Conservation (phyloP, 2,113 vertebrate genomes). For the Cranoglanis bouderius region DNA sequence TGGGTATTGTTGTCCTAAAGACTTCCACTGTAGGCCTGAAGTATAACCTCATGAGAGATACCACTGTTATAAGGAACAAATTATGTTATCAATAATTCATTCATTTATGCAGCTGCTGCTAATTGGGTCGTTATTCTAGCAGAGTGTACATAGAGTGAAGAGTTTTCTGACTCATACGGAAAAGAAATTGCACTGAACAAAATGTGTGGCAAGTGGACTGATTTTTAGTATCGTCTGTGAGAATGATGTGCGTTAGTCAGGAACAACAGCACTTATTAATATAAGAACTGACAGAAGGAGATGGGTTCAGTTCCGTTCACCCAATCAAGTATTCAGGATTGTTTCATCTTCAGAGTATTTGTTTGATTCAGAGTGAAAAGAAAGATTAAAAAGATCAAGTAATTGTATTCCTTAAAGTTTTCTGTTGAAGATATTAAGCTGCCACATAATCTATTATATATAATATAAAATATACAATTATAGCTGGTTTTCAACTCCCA, state of each 20-base stretch:
- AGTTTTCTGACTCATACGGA: neutral
- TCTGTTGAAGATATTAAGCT: neutral
- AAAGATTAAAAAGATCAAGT: neutral
- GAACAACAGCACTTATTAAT: neutral
- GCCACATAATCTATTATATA: no score
- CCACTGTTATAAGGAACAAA: neutral
- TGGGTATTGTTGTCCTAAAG: neutral
- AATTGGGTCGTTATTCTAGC: constrained; percentile 11
- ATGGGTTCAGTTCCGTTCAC: neutral
- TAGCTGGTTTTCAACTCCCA: neutral
- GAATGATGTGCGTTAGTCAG: neutral
- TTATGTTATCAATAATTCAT: constrained; percentile 35
- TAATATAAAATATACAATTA: no score
- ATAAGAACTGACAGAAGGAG: neutral
- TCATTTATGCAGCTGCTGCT: constrained; percentile 8
- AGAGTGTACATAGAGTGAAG: no score
- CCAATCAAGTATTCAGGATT: neutral
- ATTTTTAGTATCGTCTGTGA: neutral
- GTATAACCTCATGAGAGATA: neutral
- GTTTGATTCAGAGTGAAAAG: neutral
- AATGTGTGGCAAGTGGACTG: neutral
- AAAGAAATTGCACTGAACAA: neutral
- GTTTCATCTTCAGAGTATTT: neutral
- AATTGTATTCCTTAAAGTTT: neutral
- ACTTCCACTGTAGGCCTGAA: no score